Evolutionary conservation across 2,888 invertebrate genomes (phyloP).

Genomic region (Diploptera punctata): DNA sequence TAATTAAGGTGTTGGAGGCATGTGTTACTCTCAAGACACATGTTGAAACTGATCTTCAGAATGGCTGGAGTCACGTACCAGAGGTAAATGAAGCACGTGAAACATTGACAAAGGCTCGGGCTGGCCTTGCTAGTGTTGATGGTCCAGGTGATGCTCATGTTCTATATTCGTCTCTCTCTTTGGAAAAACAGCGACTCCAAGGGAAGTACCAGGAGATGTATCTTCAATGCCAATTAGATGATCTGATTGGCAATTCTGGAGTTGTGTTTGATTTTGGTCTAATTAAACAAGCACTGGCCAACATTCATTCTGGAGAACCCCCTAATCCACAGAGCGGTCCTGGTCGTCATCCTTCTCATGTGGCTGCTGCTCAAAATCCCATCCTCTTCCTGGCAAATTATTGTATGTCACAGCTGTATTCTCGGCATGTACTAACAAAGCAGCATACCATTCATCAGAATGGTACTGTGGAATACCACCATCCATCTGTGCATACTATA

Average conservation of each 20-base stretch:
- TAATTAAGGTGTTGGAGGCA: constrained; percentile 75
- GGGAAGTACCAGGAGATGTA: constrained; percentile 74
- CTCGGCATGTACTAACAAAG: constrained; percentile 67
- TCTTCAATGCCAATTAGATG: constrained; percentile 73
- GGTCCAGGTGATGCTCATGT: constrained; percentile 66
- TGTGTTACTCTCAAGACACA: constrained; percentile 76
- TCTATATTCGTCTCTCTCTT: constrained; percentile 64
- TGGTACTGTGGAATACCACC: constrained; percentile 54
- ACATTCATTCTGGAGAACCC: constrained; percentile 65
- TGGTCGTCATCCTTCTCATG: constrained; percentile 41
- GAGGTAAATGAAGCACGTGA: constrained; percentile 72
- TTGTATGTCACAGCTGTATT: constrained; percentile 76
- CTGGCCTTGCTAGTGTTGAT: constrained; percentile 65
- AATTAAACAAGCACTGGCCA: constrained; percentile 69
- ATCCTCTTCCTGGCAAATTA: constrained; percentile 77
- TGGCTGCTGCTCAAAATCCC: constrained; percentile 62
- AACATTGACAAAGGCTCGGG: constrained; percentile 65
- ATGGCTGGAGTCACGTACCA: constrained; percentile 67
- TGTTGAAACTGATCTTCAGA: constrained; percentile 75
- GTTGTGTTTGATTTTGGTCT: constrained; percentile 71
- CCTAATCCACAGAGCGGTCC: constrained; percentile 51
- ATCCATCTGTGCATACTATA: constrained; percentile 29
- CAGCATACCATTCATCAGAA: constrained; percentile 59
- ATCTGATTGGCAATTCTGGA: constrained; percentile 69
- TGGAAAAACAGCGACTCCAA: constrained; percentile 71